Evolutionary conservation across 2,888 invertebrate species (phyloP).

Genomic region (Ligdia adustata): DNA sequence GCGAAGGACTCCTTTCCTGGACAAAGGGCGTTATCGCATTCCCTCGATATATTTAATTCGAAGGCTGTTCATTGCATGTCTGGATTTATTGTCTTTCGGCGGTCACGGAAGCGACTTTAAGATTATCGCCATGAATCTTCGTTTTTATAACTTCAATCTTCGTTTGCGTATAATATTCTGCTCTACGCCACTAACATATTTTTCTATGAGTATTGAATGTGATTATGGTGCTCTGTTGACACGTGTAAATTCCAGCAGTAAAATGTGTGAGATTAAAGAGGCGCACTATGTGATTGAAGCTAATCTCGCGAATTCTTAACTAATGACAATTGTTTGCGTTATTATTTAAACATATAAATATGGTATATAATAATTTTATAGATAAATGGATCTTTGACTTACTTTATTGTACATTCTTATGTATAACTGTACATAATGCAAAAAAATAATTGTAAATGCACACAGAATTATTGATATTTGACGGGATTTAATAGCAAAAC

Average conservation of each 20-base stretch:
- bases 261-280: conserved; percentile 28
- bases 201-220: conserved; percentile 15
- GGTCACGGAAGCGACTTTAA: conserved; percentile 20
- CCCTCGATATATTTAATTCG: conserved; percentile 20
- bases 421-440: no score
- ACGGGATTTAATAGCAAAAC: no score
- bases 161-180: conserved; percentile 24
- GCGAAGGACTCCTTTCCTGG: conserved; percentile 57
- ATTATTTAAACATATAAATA: conserved; percentile 33
- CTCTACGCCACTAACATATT: conserved; percentile 45
- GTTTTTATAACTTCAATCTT: conserved; percentile 3
- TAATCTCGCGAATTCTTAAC: conserved; percentile 53
- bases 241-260: conserved; percentile 56
- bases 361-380: neutral
- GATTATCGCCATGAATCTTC: conserved; percentile 5
- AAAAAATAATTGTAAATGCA: no score
- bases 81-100: conserved; percentile 26
- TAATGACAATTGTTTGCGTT: conserved; percentile 42
- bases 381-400: neutral
- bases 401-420: neutral
- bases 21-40: conserved; percentile 44
- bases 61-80: conserved; percentile 18
- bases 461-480: no score
- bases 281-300: conserved; percentile 50
- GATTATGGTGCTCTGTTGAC: conserved; percentile 38